Percentiles rank a stretch among this genome's conserved stretches.
Evolutionary conservation across 2,113 vertebrate species (phyloP).

Genomic region (Rhinolophus ferrumequinum): DNA sequence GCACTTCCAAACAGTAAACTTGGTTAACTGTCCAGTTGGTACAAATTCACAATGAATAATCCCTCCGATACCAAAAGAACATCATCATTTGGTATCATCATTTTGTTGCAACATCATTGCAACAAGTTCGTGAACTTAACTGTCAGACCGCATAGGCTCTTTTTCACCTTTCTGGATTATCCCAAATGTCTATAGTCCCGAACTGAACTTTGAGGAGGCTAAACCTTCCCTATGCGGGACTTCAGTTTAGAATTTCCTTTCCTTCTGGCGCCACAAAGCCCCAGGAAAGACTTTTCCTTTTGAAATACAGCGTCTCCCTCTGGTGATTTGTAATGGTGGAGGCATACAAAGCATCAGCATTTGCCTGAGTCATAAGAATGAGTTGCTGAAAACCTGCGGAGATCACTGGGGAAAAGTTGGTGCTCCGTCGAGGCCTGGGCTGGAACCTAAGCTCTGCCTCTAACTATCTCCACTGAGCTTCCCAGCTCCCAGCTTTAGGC

Average conservation of each 20-base stretch:
- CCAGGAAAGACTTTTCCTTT: background rate
- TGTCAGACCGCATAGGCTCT: background rate
- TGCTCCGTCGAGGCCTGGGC: fast-evolving
- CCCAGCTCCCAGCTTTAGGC: background rate
- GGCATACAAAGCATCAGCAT: background rate
- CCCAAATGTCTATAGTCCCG: background rate
- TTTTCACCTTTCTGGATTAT: background rate
- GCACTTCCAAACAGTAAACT: too few relatives aligned
- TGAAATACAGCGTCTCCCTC: background rate
- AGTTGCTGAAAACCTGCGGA: background rate
- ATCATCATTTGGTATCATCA: too few relatives aligned
- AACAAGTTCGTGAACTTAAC: too few relatives aligned
- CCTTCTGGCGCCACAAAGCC: background rate
- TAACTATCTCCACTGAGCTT: background rate
- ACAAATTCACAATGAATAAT: too few relatives aligned
- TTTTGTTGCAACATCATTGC: too few relatives aligned
- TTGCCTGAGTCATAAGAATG: background rate
- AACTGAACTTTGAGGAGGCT: background rate
- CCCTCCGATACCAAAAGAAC: too few relatives aligned
- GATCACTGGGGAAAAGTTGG: background rate
- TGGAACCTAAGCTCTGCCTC: background rate
- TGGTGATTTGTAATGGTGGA: background rate
- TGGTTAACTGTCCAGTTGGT: too few relatives aligned
- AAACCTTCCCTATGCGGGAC: background rate
- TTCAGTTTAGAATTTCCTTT: slow-evolving; percentile 8